Percentiles rank a stretch among this genome's conserved stretches.
phyloP scores from a whole-genome alignment of 2,888 invertebrate species.

The Drosophila differens region DNA sequence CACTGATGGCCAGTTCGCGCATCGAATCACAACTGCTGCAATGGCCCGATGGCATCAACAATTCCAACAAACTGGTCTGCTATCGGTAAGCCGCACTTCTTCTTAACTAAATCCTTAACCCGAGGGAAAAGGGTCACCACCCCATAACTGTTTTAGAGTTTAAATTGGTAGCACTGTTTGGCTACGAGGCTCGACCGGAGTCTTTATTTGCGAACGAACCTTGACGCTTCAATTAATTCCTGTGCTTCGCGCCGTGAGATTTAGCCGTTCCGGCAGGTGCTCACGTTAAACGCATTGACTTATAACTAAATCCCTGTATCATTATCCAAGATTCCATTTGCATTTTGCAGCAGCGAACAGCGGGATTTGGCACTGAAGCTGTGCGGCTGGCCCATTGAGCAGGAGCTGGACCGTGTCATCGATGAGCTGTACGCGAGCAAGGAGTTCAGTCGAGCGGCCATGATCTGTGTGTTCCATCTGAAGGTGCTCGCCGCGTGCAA shows the following conservation, averaged over 20 bases:
- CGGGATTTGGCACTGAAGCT: conserved; percentile 92
- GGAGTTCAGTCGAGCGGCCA: conserved; percentile 93
- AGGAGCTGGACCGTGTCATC: conserved; percentile 88
- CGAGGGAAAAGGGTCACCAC: neutral
- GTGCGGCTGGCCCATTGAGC: conserved; percentile 96
- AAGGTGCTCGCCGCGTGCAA: conserved; percentile 93
- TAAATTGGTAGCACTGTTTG: neutral
- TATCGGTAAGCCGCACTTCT: conserved; percentile 73
- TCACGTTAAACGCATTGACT: no score
- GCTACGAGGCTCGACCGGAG: neutral
- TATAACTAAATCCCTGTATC: neutral
- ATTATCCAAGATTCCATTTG: neutral
- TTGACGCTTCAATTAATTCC: neutral
- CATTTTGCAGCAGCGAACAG: conserved; percentile 87
- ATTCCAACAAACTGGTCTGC: conserved; percentile 79
- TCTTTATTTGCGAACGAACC: neutral
- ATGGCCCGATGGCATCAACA: conserved; percentile 85
- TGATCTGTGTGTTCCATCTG: conserved; percentile 95
- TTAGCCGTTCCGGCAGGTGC: no score
- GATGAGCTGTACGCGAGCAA: conserved; percentile 90
- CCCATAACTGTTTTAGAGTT: neutral
- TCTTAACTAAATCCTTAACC: no score
- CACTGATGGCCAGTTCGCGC: conserved; percentile 79
- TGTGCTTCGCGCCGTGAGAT: no score
- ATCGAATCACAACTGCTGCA: conserved; percentile 82